These are phyloP conservation scores for Capromys pilorides DNA, from an alignment of 2,797 vertebrate species.

Conservation along the genomic window DNA sequence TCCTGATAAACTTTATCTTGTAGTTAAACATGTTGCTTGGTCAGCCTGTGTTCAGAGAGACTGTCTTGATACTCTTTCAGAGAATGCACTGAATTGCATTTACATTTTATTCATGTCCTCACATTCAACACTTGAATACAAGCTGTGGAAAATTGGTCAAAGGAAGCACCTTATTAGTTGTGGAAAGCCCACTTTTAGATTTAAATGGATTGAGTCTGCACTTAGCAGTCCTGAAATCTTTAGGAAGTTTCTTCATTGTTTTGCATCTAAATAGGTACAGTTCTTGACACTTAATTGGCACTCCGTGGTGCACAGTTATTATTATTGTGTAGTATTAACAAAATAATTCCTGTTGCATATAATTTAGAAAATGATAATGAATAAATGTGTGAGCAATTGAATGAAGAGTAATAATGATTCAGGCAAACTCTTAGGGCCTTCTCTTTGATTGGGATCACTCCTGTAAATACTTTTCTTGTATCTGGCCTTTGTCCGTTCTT, in stretches of 20 bases:
- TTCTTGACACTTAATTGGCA: background rate
- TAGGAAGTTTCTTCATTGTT: background rate
- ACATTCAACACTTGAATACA: background rate
- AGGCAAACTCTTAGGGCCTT: background rate
- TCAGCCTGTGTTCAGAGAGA: background rate
- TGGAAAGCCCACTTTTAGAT: background rate
- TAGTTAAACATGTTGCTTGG: background rate
- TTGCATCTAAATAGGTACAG: background rate
- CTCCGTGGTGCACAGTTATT: background rate
- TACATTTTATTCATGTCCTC: background rate
- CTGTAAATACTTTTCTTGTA: background rate
- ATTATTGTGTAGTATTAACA: background rate
- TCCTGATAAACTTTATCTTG: background rate
- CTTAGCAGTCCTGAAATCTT: constrained; percentile 2
- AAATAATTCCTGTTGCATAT: background rate
- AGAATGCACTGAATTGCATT: background rate
- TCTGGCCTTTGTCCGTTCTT: background rate
- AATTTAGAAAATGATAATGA: background rate
- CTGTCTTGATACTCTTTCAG: background rate
- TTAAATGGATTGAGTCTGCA: background rate
- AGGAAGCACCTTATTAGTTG: background rate
- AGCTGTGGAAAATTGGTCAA: background rate
- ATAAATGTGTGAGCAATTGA: background rate
- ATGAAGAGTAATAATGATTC: background rate
- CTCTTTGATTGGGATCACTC: background rate